Conservation (phyloP, 2,113 vertebrate genomes). For the Gobio gobio region DNA sequence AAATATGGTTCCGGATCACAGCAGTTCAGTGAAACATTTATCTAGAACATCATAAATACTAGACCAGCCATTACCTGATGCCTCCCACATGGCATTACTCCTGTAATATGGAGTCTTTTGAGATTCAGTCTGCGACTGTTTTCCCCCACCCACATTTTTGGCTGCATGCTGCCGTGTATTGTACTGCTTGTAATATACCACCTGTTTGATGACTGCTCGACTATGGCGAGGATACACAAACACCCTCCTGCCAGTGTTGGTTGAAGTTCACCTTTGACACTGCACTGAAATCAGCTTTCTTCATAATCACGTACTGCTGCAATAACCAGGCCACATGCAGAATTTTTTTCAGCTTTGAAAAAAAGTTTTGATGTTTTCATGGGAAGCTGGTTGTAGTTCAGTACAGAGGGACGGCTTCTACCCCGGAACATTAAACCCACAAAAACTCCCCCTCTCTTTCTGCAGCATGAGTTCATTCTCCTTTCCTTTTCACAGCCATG, state of each 20-base stretch:
- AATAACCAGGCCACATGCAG: constrained; percentile 16
- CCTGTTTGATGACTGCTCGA: not conserved
- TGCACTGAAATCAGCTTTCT: not conserved
- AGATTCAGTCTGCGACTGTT: constrained; percentile 49
- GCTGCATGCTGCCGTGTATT: not conserved
- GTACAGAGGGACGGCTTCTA: not conserved
- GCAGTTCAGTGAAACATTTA: not conserved
- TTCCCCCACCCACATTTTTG: not conserved
- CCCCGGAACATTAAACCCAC: not conserved
- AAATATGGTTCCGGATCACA: not conserved
- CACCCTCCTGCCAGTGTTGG: not conserved
- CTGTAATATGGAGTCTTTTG: constrained; percentile 39
- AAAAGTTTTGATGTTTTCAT: not conserved
- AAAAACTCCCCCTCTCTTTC: constrained; percentile 52
- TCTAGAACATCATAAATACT: not conserved
- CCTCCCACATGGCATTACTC: not conserved
- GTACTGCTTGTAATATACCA: not conserved
- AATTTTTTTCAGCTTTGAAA: not conserved
- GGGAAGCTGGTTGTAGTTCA: constrained; percentile 31
- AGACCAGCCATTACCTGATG: not conserved
- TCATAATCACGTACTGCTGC: not conserved
- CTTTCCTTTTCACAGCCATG: constrained; percentile 66
- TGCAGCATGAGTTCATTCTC: constrained; percentile 73
- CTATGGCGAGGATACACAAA: not conserved
- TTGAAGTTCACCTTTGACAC: constrained; percentile 8